phyloP scores from a whole-genome alignment of 2,888 invertebrate genomes.

The Zaprionus obscuricornis region DNA sequence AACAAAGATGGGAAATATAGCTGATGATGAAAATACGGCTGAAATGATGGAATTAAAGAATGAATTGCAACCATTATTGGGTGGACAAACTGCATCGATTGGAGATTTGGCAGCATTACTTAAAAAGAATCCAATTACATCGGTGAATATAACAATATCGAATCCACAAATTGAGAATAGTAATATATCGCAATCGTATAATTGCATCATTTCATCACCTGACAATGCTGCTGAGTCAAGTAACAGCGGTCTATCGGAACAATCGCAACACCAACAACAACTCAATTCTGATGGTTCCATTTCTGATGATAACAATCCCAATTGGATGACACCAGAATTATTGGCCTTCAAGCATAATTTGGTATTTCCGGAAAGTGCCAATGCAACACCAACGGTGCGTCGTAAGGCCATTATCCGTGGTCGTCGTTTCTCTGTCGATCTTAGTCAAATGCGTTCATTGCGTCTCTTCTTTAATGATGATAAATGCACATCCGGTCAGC shows the following conservation, averaged over 20 bases:
- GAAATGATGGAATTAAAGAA: conserved; percentile 83
- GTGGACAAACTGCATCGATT: conserved; percentile 80
- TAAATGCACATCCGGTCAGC: conserved; percentile 95
- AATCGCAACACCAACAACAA: too few relatives aligned
- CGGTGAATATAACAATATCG: conserved; percentile 88
- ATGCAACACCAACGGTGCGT: conserved; percentile 89
- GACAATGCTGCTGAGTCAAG: conserved; percentile 19
- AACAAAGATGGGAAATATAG: conserved; percentile 13
- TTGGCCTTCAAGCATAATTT: conserved; percentile 91
- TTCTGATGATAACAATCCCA: conserved; percentile 89
- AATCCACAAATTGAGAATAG: conserved; percentile 89
- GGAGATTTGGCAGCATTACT: conserved; percentile 81
- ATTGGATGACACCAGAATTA: conserved; percentile 93
- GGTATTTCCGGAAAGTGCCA: conserved; percentile 91
- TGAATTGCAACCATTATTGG: conserved; percentile 82
- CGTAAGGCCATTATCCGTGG: conserved; percentile 86
- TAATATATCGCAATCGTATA: conserved; percentile 86
- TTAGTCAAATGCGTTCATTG: conserved; percentile 96
- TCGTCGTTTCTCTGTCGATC: conserved; percentile 90
- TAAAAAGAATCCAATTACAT: conserved; percentile 86
- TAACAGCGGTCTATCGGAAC: conserved; percentile 6
- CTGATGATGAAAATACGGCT: conserved; percentile 73
- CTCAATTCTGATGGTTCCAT: conserved; percentile 85
- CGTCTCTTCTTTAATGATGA: conserved; percentile 96
- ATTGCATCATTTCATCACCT: conserved; percentile 82